These are phyloP conservation scores for Columba livia DNA, from an alignment of 2,113 vertebrate species.

Conservation along the genomic window DNA sequence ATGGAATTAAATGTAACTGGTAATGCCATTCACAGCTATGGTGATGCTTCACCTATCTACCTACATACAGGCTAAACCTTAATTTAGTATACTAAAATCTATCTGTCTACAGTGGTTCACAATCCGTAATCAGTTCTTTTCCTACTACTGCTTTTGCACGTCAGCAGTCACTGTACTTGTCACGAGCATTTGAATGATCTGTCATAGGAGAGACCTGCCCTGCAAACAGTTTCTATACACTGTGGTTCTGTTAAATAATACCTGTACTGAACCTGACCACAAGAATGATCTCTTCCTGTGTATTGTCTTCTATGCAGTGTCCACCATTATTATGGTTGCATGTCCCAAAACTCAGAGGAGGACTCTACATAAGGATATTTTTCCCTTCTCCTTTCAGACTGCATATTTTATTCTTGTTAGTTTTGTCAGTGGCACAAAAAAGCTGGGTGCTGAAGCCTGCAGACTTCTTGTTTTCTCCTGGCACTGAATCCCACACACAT, in stretches of 20 bases:
- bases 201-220: background rate
- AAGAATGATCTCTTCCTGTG: background rate
- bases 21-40: background rate
- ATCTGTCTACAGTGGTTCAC: background rate
- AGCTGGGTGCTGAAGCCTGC: background rate
- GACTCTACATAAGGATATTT: background rate
- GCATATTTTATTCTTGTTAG: background rate
- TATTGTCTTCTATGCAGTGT: background rate
- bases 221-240: background rate
- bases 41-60: background rate
- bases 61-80: background rate
- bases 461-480: background rate
- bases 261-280: background rate
- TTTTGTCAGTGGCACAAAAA: background rate
- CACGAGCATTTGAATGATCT: background rate
- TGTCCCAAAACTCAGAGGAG: background rate
- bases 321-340: background rate
- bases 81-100: background rate
- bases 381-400: background rate
- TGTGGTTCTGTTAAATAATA: background rate
- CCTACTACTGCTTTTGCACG: background rate
- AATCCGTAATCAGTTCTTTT: background rate
- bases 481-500: background rate
- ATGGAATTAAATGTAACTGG: conserved; percentile 9
- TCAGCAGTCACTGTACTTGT: background rate